Evolutionary conservation across 2,797 vertebrate genomes (phyloP).

Genomic region (Chanos chanos): DNA sequence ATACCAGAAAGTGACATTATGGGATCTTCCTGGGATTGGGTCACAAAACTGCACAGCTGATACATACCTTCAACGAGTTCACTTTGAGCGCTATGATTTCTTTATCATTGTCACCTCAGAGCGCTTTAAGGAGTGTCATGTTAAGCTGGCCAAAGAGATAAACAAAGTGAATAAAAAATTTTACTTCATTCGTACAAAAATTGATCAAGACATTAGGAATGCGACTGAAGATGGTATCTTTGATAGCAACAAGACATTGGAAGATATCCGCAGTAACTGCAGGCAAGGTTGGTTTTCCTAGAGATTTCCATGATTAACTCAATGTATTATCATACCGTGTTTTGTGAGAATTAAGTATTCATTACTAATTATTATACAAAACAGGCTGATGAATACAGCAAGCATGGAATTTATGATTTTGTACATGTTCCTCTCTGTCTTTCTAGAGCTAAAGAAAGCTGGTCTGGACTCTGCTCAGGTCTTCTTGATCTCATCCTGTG

Average conservation of each 20-base stretch:
- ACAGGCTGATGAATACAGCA: too few relatives aligned
- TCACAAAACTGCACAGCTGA: slow-evolving; percentile 59
- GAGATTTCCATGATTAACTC: too few relatives aligned
- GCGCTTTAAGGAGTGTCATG: slow-evolving; percentile 59
- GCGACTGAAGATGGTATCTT: slow-evolving; percentile 52
- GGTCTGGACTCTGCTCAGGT: slow-evolving; percentile 47
- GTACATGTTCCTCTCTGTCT: too few relatives aligned
- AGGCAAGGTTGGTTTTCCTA: slow-evolving; percentile 25
- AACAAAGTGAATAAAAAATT: slow-evolving; percentile 60
- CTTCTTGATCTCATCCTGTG: slow-evolving; percentile 65
- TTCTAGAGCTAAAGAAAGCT: too few relatives aligned
- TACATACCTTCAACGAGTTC: slow-evolving; percentile 63
- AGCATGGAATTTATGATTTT: too few relatives aligned
- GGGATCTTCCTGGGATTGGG: slow-evolving; percentile 74
- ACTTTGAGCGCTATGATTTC: slow-evolving; percentile 66
- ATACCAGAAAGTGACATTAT: slow-evolving; percentile 61
- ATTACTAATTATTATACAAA: too few relatives aligned
- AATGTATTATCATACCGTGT: too few relatives aligned
- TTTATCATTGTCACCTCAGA: slow-evolving; percentile 60
- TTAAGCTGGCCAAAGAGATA: slow-evolving; percentile 59
- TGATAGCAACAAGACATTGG: slow-evolving; percentile 38
- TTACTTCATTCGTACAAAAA: slow-evolving; percentile 70
- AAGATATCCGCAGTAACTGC: slow-evolving; percentile 52
- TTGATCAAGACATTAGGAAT: slow-evolving; percentile 58
- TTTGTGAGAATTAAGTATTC: too few relatives aligned